Percentiles rank a stretch among this genome's conserved stretches.
Evolutionary conservation across 2,888 invertebrate species (phyloP).

Genomic region (Julus scandinavius): DNA sequence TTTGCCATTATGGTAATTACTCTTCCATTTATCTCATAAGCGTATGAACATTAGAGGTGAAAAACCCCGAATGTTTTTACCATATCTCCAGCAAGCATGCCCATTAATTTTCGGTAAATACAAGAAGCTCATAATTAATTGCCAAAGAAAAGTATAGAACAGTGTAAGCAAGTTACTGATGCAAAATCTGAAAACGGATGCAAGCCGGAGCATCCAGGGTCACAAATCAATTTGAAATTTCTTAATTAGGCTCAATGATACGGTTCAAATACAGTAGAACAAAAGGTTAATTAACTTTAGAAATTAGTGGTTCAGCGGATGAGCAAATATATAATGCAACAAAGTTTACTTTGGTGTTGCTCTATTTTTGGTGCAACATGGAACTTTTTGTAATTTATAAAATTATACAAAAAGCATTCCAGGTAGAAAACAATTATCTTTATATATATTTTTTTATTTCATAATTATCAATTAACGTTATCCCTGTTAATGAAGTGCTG

Average conservation of each 20-base stretch:
- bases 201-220: background rate
- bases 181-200: slow-evolving; percentile 29
- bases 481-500: background rate
- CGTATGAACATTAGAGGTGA: background rate
- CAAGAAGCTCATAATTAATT: slow-evolving; percentile 5
- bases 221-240: slow-evolving; percentile 27
- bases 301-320: background rate
- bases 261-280: slow-evolving; percentile 15
- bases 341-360: background rate
- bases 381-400: background rate
- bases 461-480: background rate
- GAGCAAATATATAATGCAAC: background rate
- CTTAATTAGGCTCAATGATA: slow-evolving; percentile 26
- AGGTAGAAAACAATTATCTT: background rate
- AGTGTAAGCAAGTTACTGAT: background rate
- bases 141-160: background rate
- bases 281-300: background rate
- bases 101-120: slow-evolving; percentile 28
- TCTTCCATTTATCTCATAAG: slow-evolving; percentile 17
- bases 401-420: background rate
- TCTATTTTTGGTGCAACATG: background rate
- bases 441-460: background rate
- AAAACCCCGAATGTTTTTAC: background rate
- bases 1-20: slow-evolving; percentile 19
- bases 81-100: slow-evolving; percentile 21